Percentiles rank a stretch among this genome's conserved stretches.
Conservation (phyloP, 2,888 invertebrate genomes). For the Drosophila paucipuncta region DNA sequence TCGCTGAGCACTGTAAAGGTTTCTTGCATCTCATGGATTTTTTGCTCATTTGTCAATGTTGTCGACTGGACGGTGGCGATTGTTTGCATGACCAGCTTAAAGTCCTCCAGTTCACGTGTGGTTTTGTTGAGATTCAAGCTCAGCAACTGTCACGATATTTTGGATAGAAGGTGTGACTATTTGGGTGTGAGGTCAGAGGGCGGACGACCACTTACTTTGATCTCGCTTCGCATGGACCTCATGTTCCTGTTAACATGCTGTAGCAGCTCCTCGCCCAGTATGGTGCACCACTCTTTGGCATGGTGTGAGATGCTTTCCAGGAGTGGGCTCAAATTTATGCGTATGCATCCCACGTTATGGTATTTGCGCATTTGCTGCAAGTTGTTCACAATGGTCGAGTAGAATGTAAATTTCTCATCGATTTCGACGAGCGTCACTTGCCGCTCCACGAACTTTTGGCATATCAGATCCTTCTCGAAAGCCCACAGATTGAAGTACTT, state of each 20-base stretch:
- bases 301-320: conserved; percentile 90
- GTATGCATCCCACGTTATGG: conserved; percentile 88
- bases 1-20: conserved; percentile 90
- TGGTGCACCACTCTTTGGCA: conserved; percentile 92
- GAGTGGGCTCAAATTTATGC: conserved; percentile 91
- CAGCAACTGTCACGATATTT: conserved; percentile 83
- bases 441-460: conserved; percentile 91
- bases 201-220: conserved; percentile 87
- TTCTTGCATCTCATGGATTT: conserved; percentile 91
- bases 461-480: conserved; percentile 90
- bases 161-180: conserved; percentile 7
- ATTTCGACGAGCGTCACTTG: conserved; percentile 88
- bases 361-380: conserved; percentile 87
- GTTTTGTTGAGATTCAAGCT: conserved; percentile 90
- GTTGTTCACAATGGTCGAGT: conserved; percentile 90
- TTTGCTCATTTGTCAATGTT: conserved; percentile 92
- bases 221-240: conserved; percentile 88
- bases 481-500: conserved; percentile 92
- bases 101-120: conserved; percentile 92
- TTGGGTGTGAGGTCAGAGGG: neutral
- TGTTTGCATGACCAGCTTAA: conserved; percentile 94
- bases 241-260: conserved; percentile 89
- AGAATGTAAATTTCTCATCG: conserved; percentile 94
- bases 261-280: conserved; percentile 90
- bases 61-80: conserved; percentile 91